Base-by-base conservation (phyloP, 2,888 invertebrate genomes). In the Bugula neritina region DNA sequence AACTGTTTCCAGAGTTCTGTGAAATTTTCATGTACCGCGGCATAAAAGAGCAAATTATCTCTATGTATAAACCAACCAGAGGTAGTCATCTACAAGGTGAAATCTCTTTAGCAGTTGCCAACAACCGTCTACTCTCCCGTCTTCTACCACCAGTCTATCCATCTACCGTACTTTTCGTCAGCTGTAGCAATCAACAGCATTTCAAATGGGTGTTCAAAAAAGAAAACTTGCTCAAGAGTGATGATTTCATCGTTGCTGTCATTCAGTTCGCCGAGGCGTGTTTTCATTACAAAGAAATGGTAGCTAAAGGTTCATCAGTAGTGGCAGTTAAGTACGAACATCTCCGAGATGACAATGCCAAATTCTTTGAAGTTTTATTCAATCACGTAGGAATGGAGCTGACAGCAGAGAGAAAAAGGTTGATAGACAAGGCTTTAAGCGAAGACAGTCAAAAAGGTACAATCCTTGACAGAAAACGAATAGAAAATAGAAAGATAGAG, bases 1-100 rank as follows among this genome's bases (percentile, higher is more conserved):
- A 57, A 25, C n/a, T 57, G 10, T 57, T 57, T 57, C 57, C 57
- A 57, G n/a, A 57, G n/a, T 57, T 57, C 25, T 23, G n/a, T 23
- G n/a, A 3, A 25, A 13, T 57, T 5, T 57, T 57, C n/a, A 57
- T 57, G 57, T 57, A 57, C 57, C 5, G 57, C 3, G 57, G n/a
- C n/a, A 23, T 57, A 5, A 5, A 21, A 5, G 5, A 21, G 25
- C 57, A 57, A 23, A n/a, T 57, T 5, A 57, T 5, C 3, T 57
- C 57, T 13, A 57, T 57, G 57, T 57, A 57, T 25, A 10, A 23
- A 25, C 10, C 57, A 23, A 57, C n/a, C 3, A 17, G 43, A 10
- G 5, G 17, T 43, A 10, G 5, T 17, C 10, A 43, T 17, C 43
- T 17, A 17, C 43, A 43, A 10, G 10, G 10, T 5, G 43, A 43